phyloP scores from a whole-genome alignment of 2,888 invertebrate species.

The Eristalis arbustorum region DNA sequence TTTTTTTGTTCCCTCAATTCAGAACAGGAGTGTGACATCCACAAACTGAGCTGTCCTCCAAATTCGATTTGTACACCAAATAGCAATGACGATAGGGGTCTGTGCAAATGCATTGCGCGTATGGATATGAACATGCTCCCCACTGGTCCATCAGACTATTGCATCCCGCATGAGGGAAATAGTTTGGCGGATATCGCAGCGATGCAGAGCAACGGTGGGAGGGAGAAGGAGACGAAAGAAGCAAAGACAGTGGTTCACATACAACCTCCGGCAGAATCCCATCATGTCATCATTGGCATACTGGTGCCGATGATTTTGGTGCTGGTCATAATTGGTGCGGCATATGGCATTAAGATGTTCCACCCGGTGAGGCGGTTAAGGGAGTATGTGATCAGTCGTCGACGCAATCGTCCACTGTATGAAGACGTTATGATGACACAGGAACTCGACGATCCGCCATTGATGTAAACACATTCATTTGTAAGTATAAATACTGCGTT shows the following conservation, averaged over 20 bases:
- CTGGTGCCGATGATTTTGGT: conserved; percentile 72
- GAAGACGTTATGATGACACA: conserved; percentile 74
- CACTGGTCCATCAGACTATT: conserved; percentile 52
- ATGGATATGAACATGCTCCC: conserved; percentile 55
- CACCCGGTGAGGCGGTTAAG: conserved; percentile 71
- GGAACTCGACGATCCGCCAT: conserved; percentile 73
- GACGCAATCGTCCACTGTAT: conserved; percentile 73
- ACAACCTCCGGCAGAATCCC: conserved; percentile 63
- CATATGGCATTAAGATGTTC: conserved; percentile 71
- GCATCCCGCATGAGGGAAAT: conserved; percentile 45
- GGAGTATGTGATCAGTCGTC: conserved; percentile 69
- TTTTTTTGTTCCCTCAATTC: not conserved
- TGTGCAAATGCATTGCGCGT: conserved; percentile 52
- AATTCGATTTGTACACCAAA: conserved; percentile 54
- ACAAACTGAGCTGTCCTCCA: conserved; percentile 58
- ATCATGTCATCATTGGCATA: conserved; percentile 73
- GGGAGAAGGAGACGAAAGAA: conserved; percentile 15
- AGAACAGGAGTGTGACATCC: conserved; percentile 59
- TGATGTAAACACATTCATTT: conserved; percentile 69
- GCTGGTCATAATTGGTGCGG: conserved; percentile 69
- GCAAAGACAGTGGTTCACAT: conserved; percentile 58
- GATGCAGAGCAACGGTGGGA: conserved; percentile 17
- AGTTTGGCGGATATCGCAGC: conserved; percentile 48
- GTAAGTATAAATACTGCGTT: conserved; percentile 17
- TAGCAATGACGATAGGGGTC: conserved; percentile 31